These are phyloP conservation scores for Epizoanthus illoricatus DNA, from an alignment of 92 coral and sea anemone species.

Conservation along the genomic window DNA sequence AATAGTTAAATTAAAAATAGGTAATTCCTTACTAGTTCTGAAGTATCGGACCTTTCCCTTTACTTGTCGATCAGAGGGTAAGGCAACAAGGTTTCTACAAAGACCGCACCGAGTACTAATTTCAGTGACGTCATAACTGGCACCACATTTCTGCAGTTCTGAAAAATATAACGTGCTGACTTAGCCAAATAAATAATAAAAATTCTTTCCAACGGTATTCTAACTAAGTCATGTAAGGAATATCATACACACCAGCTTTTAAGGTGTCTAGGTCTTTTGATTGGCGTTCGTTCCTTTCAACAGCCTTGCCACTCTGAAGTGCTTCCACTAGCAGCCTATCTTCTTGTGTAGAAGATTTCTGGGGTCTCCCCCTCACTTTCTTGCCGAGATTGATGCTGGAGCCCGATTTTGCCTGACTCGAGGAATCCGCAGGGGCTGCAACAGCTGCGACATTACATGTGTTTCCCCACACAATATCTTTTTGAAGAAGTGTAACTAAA, in stretches of 20 bases:
- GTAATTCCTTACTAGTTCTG: too few species aligned
- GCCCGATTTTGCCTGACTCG: conserved; percentile 14
- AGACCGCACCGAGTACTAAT: conserved; percentile 45
- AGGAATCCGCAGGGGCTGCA: conserved; percentile 32
- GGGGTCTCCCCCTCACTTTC: conserved; percentile 43
- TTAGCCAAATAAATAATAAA: conserved; percentile 2
- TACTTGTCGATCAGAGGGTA: conserved; percentile 17
- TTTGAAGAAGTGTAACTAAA: conserved; percentile 45
- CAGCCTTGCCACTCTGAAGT: conserved; percentile 33
- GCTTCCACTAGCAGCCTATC: conserved; percentile 34
- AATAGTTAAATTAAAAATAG: too few species aligned
- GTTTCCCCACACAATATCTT: conserved; percentile 48
- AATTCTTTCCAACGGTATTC: neutral
- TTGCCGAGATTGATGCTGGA: conserved; percentile 8
- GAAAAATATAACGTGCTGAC: neutral
- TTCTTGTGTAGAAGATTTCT: conserved; percentile 37
- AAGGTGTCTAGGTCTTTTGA: conserved; percentile 46
- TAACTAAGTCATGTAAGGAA: conserved; percentile 4
- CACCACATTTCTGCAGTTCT: conserved; percentile 47
- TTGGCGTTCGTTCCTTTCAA: conserved; percentile 45
- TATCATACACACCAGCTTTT: conserved; percentile 39
- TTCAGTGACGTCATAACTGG: conserved; percentile 41
- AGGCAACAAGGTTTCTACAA: conserved; percentile 36
- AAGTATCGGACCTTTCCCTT: too few species aligned
- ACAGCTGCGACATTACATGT: conserved; percentile 8